Evolutionary conservation across 2,797 vertebrate species (phyloP).

Genomic region (Falco peregrinus): DNA sequence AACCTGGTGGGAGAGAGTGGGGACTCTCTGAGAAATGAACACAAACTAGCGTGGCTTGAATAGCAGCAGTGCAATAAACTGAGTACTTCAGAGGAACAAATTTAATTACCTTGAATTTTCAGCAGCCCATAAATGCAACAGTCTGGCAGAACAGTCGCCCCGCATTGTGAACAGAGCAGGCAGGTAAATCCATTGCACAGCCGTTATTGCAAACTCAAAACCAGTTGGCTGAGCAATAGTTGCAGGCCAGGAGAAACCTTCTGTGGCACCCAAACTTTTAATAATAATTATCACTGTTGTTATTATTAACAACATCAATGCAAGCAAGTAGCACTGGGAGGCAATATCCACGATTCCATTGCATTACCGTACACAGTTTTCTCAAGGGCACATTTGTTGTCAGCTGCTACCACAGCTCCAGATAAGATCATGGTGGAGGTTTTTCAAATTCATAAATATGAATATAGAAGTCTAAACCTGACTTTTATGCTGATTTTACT

Average conservation of each 20-base stretch:
- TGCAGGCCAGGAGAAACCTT: conserved; percentile 80
- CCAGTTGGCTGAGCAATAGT: conserved; percentile 74
- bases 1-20: not conserved
- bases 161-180: not conserved
- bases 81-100: conserved; percentile 78
- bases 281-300: conserved; percentile 9
- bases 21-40: not conserved
- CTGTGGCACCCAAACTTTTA: conserved; percentile 28
- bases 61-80: conserved; percentile 67
- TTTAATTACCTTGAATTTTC: conserved; percentile 78
- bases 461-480: conserved; percentile 65
- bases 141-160: conserved; percentile 72
- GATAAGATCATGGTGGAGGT: conserved; percentile 66
- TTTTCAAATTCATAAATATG: conserved; percentile 76
- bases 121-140: conserved; percentile 82
- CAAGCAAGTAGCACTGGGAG: not conserved
- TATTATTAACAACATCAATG: conserved; percentile 21
- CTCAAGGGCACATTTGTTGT: conserved; percentile 70
- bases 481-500: conserved; percentile 71
- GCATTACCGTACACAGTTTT: conserved; percentile 16
- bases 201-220: conserved; percentile 22
- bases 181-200: not conserved
- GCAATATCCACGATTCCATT: not conserved
- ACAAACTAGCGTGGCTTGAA: not conserved
- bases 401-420: conserved; percentile 53